Percentiles rank a stretch among this genome's conserved stretches.
Evolutionary conservation across 2,797 vertebrate species (phyloP).

Genomic region (Sebastes iracundus): DNA sequence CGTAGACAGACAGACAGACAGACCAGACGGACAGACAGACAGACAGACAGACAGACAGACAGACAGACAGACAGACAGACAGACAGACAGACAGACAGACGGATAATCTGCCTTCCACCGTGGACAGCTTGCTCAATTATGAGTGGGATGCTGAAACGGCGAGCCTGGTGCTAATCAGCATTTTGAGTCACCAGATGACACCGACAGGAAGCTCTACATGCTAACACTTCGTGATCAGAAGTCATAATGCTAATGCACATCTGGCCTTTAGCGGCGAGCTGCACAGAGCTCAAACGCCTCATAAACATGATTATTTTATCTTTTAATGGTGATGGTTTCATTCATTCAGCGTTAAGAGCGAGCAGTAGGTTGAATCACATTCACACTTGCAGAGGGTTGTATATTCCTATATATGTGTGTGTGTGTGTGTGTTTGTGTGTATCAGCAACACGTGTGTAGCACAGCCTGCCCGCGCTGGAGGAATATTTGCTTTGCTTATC

Average conservation of each 20-base stretch:
- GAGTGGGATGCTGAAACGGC: conserved; percentile 61
- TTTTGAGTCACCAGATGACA: conserved; percentile 77
- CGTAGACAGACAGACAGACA: conserved; percentile 25
- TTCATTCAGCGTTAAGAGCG: background rate
- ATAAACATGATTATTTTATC: conserved; percentile 8
- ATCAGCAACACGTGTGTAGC: conserved; percentile 38
- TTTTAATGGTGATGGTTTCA: conserved; percentile 26
- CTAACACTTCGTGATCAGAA: conserved; percentile 37
- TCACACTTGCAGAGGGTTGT: background rate
- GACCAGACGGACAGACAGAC: conserved; percentile 38
- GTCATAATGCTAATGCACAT: conserved; percentile 64
- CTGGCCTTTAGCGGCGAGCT: conserved; percentile 30
- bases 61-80: conserved; percentile 9
- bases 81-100: conserved; percentile 49
- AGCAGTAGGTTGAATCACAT: background rate
- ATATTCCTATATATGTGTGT: background rate
- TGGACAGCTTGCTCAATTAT: conserved; percentile 73
- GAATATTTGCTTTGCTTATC: conserved; percentile 88
- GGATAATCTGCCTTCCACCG: conserved; percentile 63
- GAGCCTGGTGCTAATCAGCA: conserved; percentile 70
- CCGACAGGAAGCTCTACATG: conserved; percentile 36
- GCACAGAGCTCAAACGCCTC: background rate
- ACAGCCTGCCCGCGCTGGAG: conserved; percentile 69
- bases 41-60: conserved; percentile 46
- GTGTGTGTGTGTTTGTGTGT: background rate